Percentiles rank a stretch among this genome's conserved stretches.
Evolutionary conservation across 2,113 vertebrate genomes (phyloP).

Genomic region (Cheirogaleus medius): DNA sequence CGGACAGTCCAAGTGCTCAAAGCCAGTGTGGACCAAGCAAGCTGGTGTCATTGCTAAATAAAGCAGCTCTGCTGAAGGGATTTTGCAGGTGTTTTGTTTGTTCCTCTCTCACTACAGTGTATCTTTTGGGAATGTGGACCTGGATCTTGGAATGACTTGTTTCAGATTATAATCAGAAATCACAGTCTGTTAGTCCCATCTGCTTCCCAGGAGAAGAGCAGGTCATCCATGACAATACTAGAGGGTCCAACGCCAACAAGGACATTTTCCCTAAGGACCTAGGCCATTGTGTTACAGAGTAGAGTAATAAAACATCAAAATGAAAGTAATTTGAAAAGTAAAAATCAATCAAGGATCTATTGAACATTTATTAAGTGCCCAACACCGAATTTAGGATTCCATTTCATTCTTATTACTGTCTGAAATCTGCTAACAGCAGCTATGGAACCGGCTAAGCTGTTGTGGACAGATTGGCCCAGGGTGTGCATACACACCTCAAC

Average conservation of each 20-base stretch:
- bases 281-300: not conserved
- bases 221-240: not conserved
- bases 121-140: not conserved
- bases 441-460: not conserved
- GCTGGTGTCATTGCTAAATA: not conserved
- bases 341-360: not conserved
- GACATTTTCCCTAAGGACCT: not conserved
- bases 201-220: not conserved
- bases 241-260: not conserved
- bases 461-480: not conserved
- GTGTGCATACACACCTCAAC: fast-evolving
- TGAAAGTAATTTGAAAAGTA: not conserved
- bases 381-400: not conserved
- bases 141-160: not conserved
- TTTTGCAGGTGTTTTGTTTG: not conserved
- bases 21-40: not conserved
- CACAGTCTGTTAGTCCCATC: not conserved
- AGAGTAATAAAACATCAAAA: not conserved
- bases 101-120: not conserved
- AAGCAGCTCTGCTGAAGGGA: not conserved
- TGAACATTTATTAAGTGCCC: not conserved
- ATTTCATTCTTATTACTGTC: not conserved
- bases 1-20: not conserved
- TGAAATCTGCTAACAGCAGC: not conserved
- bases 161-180: not conserved